Evolutionary conservation across 2,888 invertebrate genomes (phyloP).

Genomic region (Darwinula stevensoni): DNA sequence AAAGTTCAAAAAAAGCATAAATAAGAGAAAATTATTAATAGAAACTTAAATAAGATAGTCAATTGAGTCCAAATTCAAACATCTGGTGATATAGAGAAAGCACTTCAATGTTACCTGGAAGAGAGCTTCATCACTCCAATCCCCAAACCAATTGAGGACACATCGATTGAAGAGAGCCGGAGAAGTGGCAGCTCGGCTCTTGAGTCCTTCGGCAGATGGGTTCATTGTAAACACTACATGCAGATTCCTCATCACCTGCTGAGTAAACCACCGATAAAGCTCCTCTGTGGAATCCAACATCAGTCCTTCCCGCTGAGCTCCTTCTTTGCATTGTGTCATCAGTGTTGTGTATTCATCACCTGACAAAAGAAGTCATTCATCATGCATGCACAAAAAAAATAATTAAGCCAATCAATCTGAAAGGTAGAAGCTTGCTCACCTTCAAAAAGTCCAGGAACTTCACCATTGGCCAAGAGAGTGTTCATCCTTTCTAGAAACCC

Average conservation of each 20-base stretch:
- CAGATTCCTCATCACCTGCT: slow-evolving; percentile 80
- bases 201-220: slow-evolving; percentile 88
- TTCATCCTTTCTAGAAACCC: slow-evolving; percentile 98
- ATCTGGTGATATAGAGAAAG: too few species aligned
- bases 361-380: slow-evolving; percentile 27
- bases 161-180: slow-evolving; percentile 97
- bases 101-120: slow-evolving; percentile 47
- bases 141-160: slow-evolving; percentile 98
- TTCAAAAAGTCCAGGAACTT: slow-evolving; percentile 77
- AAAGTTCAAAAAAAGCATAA: too few species aligned
- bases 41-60: too few species aligned
- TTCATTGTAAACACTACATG: slow-evolving; percentile 99
- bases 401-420: too few species aligned
- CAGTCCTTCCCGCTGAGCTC: slow-evolving; percentile 83
- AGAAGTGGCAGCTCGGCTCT: slow-evolving; percentile 93
- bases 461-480: slow-evolving; percentile 89
- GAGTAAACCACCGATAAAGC: slow-evolving; percentile 98
- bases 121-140: slow-evolving; percentile 88
- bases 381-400: slow-evolving; percentile 3
- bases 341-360: slow-evolving; percentile 92
- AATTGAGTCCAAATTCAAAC: too few species aligned
- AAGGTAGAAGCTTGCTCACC: too few species aligned
- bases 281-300: slow-evolving; percentile 98
- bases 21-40: too few species aligned
- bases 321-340: slow-evolving; percentile 99